Percentiles rank a stretch among this genome's conserved stretches.
These are phyloP conservation scores for Blastomussa wellsi DNA, from an alignment of 92 coral and sea anemone species.

Conservation along the genomic window DNA sequence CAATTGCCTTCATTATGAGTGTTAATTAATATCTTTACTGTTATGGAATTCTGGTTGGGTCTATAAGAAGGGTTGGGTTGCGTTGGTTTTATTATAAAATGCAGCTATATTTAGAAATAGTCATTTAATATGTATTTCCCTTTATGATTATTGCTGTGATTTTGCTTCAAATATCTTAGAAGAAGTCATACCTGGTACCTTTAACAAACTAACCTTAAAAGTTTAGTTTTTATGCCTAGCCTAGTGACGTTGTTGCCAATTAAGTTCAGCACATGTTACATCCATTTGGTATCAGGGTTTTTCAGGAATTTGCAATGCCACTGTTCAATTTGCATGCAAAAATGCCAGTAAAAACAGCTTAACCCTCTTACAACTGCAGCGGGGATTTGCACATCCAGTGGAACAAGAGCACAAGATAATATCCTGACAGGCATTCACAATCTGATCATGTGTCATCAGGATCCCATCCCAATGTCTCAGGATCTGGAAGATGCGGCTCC, in stretches of 20 bases:
- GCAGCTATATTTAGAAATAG: too few species aligned
- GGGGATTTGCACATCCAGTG: conserved; percentile 58
- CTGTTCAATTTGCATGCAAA: background rate
- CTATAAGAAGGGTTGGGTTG: too few species aligned
- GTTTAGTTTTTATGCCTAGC: background rate
- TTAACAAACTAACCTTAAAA: background rate
- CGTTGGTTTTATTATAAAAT: too few species aligned
- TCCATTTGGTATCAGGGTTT: background rate
- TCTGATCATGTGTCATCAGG: conserved; percentile 60
- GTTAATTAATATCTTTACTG: too few species aligned
- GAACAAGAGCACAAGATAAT: conserved; percentile 59
- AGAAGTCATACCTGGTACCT: too few species aligned
- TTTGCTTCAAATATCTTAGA: too few species aligned
- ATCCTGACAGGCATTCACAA: conserved; percentile 52
- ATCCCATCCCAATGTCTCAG: background rate
- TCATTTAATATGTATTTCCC: too few species aligned
- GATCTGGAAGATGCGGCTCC: conserved; percentile 40
- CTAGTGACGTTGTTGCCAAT: too few species aligned
- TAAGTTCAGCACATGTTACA: background rate
- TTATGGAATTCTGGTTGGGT: too few species aligned
- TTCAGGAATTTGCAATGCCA: background rate
- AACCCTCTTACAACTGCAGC: conserved; percentile 12
- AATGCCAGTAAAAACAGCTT: too few species aligned
- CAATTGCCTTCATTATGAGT: too few species aligned
- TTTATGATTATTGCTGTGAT: too few species aligned